These are phyloP conservation scores for Trididemnum nubilum DNA, from an alignment of 23 tunicate genomes.

Conservation along the genomic window DNA sequence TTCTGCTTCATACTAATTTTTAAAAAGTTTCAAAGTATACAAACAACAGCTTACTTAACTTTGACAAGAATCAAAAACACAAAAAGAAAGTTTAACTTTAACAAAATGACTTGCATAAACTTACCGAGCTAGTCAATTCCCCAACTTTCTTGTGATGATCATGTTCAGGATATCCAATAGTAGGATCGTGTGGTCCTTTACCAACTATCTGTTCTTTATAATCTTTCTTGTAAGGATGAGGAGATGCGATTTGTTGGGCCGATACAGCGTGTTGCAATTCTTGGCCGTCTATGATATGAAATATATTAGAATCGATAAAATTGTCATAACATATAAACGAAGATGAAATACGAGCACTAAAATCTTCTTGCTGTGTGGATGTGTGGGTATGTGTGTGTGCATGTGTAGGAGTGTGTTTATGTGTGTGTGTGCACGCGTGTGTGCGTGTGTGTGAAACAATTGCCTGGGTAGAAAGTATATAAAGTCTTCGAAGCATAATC, in stretches of 20 bases:
- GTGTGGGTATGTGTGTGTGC: too few relatives aligned
- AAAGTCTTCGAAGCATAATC: too few relatives aligned
- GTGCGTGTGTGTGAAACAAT: too few relatives aligned
- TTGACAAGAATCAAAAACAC: background rate
- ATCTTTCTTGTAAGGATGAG: constrained; percentile 62
- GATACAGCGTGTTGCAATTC: constrained; percentile 71
- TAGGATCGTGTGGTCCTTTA: constrained; percentile 57
- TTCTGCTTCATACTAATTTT: too few relatives aligned
- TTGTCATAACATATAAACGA: too few relatives aligned
- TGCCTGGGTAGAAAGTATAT: too few relatives aligned
- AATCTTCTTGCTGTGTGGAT: too few relatives aligned
- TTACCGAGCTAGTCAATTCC: constrained; percentile 61
- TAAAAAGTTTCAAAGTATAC: too few relatives aligned
- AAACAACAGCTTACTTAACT: background rate
- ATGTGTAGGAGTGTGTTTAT: too few relatives aligned
- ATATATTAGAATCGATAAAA: background rate
- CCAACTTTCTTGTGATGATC: constrained; percentile 51
- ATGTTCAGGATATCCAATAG: constrained; percentile 80
- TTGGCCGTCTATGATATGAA: constrained; percentile 42
- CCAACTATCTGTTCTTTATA: constrained; percentile 78
- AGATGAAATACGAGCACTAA: too few relatives aligned
- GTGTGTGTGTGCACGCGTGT: too few relatives aligned
- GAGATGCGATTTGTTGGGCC: constrained; percentile 60
- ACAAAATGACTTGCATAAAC: background rate
- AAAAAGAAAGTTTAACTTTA: background rate